Percentiles rank a stretch among this genome's conserved stretches.
These are phyloP conservation scores for Stratiomys singularior DNA, from an alignment of 2,888 invertebrate genomes.

Conservation along the genomic window DNA sequence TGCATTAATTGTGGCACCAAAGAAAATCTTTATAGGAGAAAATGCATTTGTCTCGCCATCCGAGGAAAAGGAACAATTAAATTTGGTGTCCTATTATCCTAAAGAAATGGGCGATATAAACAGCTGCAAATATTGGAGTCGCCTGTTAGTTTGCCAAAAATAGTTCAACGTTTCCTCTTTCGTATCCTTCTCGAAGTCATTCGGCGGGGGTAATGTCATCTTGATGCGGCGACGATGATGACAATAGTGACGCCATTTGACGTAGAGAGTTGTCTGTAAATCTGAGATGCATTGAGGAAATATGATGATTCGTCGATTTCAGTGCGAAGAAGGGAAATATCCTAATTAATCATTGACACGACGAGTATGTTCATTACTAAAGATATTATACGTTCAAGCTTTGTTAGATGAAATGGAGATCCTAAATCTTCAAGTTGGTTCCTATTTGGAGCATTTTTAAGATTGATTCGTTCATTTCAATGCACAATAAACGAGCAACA, in stretches of 20 bases:
- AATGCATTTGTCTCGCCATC: background rate
- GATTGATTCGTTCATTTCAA: too few species aligned
- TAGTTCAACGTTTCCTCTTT: background rate
- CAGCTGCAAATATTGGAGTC: background rate
- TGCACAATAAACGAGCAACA: too few species aligned
- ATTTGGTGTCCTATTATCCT: slow-evolving; percentile 5
- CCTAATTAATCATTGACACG: too few species aligned
- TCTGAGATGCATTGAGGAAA: too few species aligned
- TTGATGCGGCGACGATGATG: background rate
- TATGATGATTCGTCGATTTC: too few species aligned
- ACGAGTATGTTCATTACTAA: too few species aligned
- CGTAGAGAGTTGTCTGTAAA: too few species aligned
- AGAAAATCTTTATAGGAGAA: background rate
- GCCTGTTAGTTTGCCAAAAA: background rate
- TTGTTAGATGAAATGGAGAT: too few species aligned
- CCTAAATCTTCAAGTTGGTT: too few species aligned
- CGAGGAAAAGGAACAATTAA: background rate
- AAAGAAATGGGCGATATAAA: background rate
- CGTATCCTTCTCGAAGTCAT: background rate
- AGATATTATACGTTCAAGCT: too few species aligned
- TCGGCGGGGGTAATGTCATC: background rate
- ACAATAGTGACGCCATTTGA: background rate
- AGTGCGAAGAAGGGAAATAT: too few species aligned
- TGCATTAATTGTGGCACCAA: background rate
- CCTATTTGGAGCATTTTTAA: too few species aligned